Conservation (phyloP, 2,797 vertebrate species). For the Gorsachius magnificus region DNA sequence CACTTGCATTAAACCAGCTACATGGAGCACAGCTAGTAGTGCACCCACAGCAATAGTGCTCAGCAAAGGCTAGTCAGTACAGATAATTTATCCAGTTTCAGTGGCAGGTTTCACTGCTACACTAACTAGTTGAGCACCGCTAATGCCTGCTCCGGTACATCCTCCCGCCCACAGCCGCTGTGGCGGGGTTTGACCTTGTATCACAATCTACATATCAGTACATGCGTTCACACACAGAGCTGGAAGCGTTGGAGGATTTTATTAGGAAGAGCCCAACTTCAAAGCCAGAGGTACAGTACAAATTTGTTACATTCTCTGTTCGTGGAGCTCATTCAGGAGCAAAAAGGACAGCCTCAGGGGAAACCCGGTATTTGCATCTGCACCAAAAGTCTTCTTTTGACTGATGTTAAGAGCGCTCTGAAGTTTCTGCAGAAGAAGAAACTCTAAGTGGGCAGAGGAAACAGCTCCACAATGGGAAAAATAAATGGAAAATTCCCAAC, state of each 20-base stretch:
- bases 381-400: not conserved
- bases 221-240: constrained; percentile 33
- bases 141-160: not conserved
- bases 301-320: constrained; percentile 55
- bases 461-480: not conserved
- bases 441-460: fast-evolving
- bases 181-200: not conserved
- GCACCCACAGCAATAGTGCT: not conserved
- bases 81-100: not conserved
- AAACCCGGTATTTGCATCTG: constrained; percentile 22
- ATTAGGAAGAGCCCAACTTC: constrained; percentile 51
- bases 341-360: constrained; percentile 27
- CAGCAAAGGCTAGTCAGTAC: not conserved
- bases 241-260: constrained; percentile 56
- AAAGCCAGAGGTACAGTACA: constrained; percentile 52
- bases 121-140: fast-evolving
- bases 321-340: constrained; percentile 34
- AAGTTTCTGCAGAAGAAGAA: not conserved
- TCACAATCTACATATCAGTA: constrained; percentile 58
- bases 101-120: not conserved
- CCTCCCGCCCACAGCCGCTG: not conserved
- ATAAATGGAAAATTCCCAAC: not conserved
- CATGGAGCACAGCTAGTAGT: not conserved
- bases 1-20: not conserved
- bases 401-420: not conserved